Evolutionary conservation across 2,888 invertebrate genomes (phyloP).

Genomic region (Parnassius orleans): DNA sequence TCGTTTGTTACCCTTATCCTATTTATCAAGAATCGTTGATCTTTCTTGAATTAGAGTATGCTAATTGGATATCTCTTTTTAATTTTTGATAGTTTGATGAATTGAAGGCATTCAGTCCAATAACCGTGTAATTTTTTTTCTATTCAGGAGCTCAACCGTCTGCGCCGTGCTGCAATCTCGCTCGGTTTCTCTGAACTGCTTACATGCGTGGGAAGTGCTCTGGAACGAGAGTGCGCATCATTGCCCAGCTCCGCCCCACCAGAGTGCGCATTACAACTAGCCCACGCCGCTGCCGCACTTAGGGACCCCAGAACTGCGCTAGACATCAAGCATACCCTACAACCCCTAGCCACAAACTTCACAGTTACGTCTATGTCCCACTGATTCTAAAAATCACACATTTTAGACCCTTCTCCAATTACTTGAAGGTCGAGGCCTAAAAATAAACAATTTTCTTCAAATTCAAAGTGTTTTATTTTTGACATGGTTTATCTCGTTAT

Average conservation of each 20-base stretch:
- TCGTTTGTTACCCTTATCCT: too few relatives aligned
- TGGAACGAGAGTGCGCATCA: slow-evolving; percentile 93
- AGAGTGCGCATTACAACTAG: slow-evolving; percentile 93
- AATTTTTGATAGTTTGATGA: too few relatives aligned
- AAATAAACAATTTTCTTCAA: too few relatives aligned
- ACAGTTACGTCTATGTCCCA: slow-evolving; percentile 52
- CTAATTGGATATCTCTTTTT: too few relatives aligned
- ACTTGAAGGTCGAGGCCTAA: too few relatives aligned
- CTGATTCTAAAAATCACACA: slow-evolving; percentile 24
- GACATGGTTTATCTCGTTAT: too few relatives aligned
- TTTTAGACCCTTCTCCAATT: too few relatives aligned
- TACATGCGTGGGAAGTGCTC: slow-evolving; percentile 90
- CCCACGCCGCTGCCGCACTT: slow-evolving; percentile 92
- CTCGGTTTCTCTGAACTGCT: slow-evolving; percentile 95
- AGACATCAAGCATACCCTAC: slow-evolving; percentile 67
- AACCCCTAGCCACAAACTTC: slow-evolving; percentile 58
- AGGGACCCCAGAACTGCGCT: slow-evolving; percentile 84
- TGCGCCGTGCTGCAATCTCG: slow-evolving; percentile 93
- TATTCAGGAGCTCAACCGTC: slow-evolving; percentile 91
- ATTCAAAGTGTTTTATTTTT: too few relatives aligned
- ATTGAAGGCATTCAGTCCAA: too few relatives aligned
- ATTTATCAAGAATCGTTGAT: too few relatives aligned
- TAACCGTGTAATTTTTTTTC: too few relatives aligned
- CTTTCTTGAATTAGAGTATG: too few relatives aligned
- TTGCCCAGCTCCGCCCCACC: slow-evolving; percentile 89